Evolutionary conservation across 2,113 vertebrate genomes (phyloP), one percentile per base, ranked within the genome.

Genomic region (Cercopithecus mona): DNA sequence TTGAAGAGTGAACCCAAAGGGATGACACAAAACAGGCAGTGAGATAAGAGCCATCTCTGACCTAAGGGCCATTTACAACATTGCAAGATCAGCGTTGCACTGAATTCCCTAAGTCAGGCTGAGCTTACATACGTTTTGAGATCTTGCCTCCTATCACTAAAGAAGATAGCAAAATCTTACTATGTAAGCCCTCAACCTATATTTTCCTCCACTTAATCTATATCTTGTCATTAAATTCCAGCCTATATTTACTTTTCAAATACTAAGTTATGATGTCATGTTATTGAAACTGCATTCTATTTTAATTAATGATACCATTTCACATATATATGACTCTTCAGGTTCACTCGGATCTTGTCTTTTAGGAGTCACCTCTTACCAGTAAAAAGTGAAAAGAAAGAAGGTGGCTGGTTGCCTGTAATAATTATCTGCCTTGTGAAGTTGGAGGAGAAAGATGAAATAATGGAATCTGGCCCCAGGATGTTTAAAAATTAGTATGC

Each of bases 21-120:
- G 55, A 55, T 87, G 70, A 96, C 43, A 40, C n/a, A 75, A 95
- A 95, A 68, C 91, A 90, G 59, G 40, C 88, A 23, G 88, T 25
- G 18, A 96, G 93, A 92, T 92, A 95, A 96, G 80, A 95, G 30
- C 68, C 20, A 70, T 40, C 30, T 95, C 82, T 64, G 38, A 93
- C 83, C 79, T 35, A 8, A 35, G 25, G 90, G 16, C 52, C n/a
- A 18, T 48, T 79, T 48, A 23, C 22, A 27, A 76, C 79, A 38
- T 2, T 52, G 18, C 6, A 20, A 45, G 30, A 57, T 90, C 87
- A 95, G 78, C 90, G 59, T 20, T 38, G 70, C 87, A 59, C 30
- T 35, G 70, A 75, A 76, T 91, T 94, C 78, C 38, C 0, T 68
- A 35, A 57, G 55, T 48, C 22, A 80, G 20, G 48, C 32, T 85